Base-by-base conservation (phyloP, 2,797 vertebrate genomes). In the Alcedo quadribrachys region DNA sequence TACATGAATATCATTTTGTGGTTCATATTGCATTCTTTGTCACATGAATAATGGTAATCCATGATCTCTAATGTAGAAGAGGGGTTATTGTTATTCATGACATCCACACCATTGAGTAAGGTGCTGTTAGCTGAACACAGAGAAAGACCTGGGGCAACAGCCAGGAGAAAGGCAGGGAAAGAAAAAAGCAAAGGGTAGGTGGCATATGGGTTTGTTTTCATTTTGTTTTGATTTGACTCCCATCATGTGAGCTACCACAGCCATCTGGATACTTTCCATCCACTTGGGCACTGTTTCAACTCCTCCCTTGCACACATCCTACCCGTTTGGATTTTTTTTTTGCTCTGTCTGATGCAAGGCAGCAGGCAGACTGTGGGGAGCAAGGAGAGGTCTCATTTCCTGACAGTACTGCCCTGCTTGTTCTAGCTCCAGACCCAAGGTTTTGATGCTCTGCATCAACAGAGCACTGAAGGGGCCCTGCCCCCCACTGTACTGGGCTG, bases 121-220 rank as follows among this genome's bases (percentile, higher is more conserved):
- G 10, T 71, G n/a, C 32, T 58, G 35, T 92, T 93, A 93, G 81
- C 84, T 9, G 2, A 74, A 83, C 60, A 77, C 76, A 87, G 85
- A 84, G 85, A 71, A 88, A 42, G 73, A 92, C 91, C 84, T 73
- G 79, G 63, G 84, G 90, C 84, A 91, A 90, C 58, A 92, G 81
- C 74, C 83, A 84, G 77, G 58, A 92, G 88, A 91, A 83, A 76
- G 53, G 66, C 86, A 94, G 73, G 48, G 74, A 90, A 65, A 91
- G 79, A 85, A 89, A 65, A 82, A 92, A 93, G 65, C 3, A 33
- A 85, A 87, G 81, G 81, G 86, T 92, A 83, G 60, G 5, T 61
- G 82, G 86, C 94, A 96, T 96, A 95, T 95, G 94, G 87, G 92
- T 96, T 87, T 96, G 86, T 96, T 95, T 96, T 95, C 95, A 12